Evolutionary conservation across 2,797 vertebrate species (phyloP), one percentile per base, ranked within the genome.

Genomic region (Etheostoma nigrum): DNA sequence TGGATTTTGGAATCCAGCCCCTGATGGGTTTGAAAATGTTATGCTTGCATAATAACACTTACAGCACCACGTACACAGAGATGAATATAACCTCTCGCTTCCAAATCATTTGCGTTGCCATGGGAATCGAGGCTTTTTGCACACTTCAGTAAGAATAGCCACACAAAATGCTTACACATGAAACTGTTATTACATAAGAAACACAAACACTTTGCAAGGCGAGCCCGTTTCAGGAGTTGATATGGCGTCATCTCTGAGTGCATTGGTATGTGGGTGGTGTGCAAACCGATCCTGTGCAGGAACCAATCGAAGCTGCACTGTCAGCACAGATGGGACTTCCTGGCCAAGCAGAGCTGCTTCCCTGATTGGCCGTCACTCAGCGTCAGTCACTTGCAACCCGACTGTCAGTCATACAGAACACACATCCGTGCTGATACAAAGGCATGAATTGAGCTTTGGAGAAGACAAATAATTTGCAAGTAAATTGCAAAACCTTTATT

Each of bases 291-390:
- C 65, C 68, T n/a, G 67, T 21, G 67, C 67, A 30, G 63, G 83
- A 83, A 68, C 79, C 52, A 54, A 79, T 86, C 74, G 47, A 88
- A 92, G 81, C 55, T 85, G 81, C 87, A 6, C 75, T 76, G 81
- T 92, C 88, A 87, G 89, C 86, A 72, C 88, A 72, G 75, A 76
- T 85, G 84, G 88, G 86, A 83, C 84, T 84, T 90, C 89, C 87
- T 87, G 84, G 77, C 89, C 72, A 55, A 71, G 82, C 83, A 58
- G 79, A 86, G 82, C 60, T 57, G 82, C 85, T 77, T 82, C 71
- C 78, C 85, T 87, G 89, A 93, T 91, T 91, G 91, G 87, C 81
- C 88, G 86, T 88, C 92, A 92, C 70, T 92, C 84, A 85, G 53
- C 1, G 80, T 73, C 89, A 85, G 53, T 91, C 85, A 79, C 69